Conservation (phyloP, 2,113 vertebrate genomes). For the Cettia cetti region DNA sequence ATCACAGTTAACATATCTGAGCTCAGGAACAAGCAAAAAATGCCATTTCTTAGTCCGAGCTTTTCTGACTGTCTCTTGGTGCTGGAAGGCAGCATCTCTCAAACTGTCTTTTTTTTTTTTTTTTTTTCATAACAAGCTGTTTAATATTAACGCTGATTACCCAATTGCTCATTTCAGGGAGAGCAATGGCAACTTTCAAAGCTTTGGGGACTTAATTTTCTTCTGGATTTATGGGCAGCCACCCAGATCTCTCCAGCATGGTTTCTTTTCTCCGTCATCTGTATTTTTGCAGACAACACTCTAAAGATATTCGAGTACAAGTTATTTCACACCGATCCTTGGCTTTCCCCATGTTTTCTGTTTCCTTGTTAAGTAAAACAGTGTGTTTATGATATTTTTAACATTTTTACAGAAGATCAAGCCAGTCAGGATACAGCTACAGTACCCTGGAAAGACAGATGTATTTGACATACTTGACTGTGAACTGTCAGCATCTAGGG, state of each 20-base stretch:
- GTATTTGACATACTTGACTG: background rate
- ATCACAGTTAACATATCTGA: background rate
- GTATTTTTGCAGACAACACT: background rate
- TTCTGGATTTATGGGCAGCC: constrained; percentile 54
- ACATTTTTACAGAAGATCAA: background rate
- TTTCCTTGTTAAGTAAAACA: background rate
- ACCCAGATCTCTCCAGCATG: constrained; percentile 57
- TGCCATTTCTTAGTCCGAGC: background rate
- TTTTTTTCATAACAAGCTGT: background rate
- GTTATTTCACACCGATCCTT: background rate
- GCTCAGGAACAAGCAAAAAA: background rate
- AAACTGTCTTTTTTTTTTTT: background rate
- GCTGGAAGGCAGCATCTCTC: constrained; percentile 16
- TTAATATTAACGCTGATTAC: constrained; percentile 53
- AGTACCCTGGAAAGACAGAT: background rate
- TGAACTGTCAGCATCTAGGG: constrained; percentile 44
- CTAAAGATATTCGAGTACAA: background rate
- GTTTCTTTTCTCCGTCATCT: background rate
- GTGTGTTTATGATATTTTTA: background rate
- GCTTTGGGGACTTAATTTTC: constrained; percentile 50
- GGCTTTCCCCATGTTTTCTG: background rate
- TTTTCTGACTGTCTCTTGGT: background rate
- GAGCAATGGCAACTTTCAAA: background rate
- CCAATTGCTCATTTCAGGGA: constrained; percentile 38
- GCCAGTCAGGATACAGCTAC: background rate